Conservation (phyloP, 2,888 invertebrate species). For the Nomada fabriciana region DNA sequence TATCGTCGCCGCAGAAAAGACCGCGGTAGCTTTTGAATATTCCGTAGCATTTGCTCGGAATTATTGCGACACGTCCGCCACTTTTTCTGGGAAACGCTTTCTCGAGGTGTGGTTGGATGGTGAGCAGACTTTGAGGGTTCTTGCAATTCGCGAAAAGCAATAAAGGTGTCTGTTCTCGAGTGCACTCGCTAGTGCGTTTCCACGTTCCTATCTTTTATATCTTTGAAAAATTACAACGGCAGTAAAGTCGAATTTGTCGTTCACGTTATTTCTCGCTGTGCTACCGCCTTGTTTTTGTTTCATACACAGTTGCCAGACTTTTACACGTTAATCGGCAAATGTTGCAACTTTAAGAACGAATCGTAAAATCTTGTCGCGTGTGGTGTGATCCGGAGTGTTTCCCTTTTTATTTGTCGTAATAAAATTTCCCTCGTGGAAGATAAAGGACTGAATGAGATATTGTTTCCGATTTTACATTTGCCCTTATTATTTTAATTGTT, state of each 20-base stretch:
- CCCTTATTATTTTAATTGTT: too few species aligned
- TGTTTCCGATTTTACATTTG: too few species aligned
- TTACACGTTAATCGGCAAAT: conserved; percentile 18
- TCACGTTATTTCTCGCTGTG: conserved; percentile 20
- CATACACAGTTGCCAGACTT: background rate
- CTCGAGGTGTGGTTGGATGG: background rate
- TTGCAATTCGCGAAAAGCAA: conserved; percentile 27
- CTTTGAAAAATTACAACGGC: conserved; percentile 32
- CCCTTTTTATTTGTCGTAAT: background rate
- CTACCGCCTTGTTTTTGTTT: background rate
- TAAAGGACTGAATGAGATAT: too few species aligned
- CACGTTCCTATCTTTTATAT: conserved; percentile 36
- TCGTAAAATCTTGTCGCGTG: conserved; percentile 10
- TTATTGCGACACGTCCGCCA: background rate
- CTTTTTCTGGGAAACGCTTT: background rate
- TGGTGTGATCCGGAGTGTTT: background rate
- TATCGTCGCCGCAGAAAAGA: background rate
- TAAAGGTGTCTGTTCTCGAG: conserved; percentile 26
- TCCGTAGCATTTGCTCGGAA: conserved; percentile 17
- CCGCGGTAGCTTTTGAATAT: conserved; percentile 26
- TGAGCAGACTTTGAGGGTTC: conserved; percentile 11
- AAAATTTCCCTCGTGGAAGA: too few species aligned
- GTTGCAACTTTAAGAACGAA: background rate
- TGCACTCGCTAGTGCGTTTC: background rate
- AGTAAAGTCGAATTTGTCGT: conserved; percentile 1